A percentile compares a stretch with the other conserved stretches of the same genome.
phyloP scores from a whole-genome alignment of 1,140 invertebrate species.

The Macrocentrus cingulum region DNA sequence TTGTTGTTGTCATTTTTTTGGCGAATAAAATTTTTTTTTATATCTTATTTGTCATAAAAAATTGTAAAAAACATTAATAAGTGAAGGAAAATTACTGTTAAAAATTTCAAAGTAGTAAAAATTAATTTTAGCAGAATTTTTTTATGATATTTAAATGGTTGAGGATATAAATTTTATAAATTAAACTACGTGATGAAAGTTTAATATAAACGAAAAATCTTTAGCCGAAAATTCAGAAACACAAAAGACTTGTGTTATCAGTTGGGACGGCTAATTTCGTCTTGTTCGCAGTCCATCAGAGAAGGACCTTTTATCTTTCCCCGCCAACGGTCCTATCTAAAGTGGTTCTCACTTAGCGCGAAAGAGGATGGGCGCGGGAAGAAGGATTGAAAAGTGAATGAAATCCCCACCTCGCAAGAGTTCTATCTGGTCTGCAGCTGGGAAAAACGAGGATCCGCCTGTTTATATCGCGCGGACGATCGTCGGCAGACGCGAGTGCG shows the following conservation, averaged over 20 bases:
- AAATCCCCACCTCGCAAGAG: slow-evolving; percentile 9
- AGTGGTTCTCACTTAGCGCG: slow-evolving; percentile 33
- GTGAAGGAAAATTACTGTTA: too few species aligned
- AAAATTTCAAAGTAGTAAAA: too few species aligned
- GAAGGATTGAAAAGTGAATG: slow-evolving; percentile 22
- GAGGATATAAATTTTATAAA: too few species aligned
- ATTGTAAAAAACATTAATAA: too few species aligned
- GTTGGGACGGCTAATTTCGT: slow-evolving; percentile 29
- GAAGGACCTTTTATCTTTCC: slow-evolving; percentile 30
- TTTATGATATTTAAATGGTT: too few species aligned
- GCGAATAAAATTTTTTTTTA: too few species aligned
- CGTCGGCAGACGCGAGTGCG: slow-evolving; percentile 2
- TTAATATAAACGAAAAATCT: too few species aligned
- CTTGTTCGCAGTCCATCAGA: slow-evolving; percentile 32
- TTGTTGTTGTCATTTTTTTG: too few species aligned
- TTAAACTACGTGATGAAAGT: too few species aligned
- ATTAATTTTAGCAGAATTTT: too few species aligned
- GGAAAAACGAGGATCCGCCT: slow-evolving; percentile 5
- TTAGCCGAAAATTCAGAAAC: background rate
- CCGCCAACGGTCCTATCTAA: slow-evolving; percentile 32
- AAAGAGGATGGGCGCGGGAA: slow-evolving; percentile 16
- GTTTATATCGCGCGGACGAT: too few species aligned
- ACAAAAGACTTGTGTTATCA: slow-evolving; percentile 21
- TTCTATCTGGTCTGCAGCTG: background rate
- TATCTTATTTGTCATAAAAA: too few species aligned